Base-by-base conservation (phyloP, 2,113 vertebrate species). In the Hepsetus odoe region DNA sequence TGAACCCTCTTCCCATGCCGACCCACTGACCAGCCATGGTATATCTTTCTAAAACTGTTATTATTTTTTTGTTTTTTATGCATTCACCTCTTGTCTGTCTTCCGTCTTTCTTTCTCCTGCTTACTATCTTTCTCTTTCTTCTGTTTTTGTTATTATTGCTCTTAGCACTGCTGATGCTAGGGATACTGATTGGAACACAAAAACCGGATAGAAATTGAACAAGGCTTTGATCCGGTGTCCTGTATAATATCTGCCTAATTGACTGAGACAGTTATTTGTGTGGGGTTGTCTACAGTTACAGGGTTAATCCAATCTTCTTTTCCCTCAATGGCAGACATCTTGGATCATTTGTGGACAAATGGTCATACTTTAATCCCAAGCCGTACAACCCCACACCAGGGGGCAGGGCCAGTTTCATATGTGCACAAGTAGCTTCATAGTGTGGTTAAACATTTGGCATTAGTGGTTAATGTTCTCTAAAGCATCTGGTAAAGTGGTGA, bases 11-110 rank as follows among this genome's bases (percentile, higher is more conserved):
- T 67, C 85, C 0, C 89, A 90, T 61, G 55, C 85, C 4, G 65
- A 65, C 79, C 35, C 84, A 0, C 72, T 87, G 26, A 69, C 82
- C 1, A 66, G 59, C 58, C 42, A 88, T 0, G 90, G 90, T 92
- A 90, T 75, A 51, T 33, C 8, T 24, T 1, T 22, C 11, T 18
- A 35, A 2, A 5, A 5, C 1, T 5, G 5, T 11, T 42, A 5
- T 11, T 40, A 44, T 14, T 20, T 46, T 13, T 11, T 51, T 7
- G 56, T 16, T 30, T 14, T 26, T 20, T 16, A 16, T 33, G 59
- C 30, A 4, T 38, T 38, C 46, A 0, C 0, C 16, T 62, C 44
- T 74, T 22, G 1, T 9, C 9, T 3, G 7, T 44, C n/a, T 24
- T 40, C 24, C 24, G 13, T 59, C 35, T 13, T 35, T 55, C 38